Evolutionary conservation across 2,113 vertebrate species (phyloP), one percentile per base, ranked within the genome.

Genomic region (Neodon shergylaensis): DNA sequence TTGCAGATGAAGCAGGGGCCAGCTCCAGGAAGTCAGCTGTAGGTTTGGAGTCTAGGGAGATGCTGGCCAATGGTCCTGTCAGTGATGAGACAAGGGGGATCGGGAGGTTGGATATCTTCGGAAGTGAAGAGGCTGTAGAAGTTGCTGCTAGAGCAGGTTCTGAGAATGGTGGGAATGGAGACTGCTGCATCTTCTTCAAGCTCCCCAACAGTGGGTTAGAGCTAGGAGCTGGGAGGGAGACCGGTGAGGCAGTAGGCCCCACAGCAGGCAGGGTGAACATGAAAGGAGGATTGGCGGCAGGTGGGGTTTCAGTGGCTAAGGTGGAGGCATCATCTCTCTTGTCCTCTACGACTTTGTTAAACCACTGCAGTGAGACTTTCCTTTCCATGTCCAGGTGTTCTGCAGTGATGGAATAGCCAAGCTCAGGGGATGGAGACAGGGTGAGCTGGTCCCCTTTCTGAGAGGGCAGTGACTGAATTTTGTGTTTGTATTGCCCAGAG

Each of bases 351-450:
- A 99, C 98, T 95, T 99, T 99, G 98, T 99, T 99, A 96, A 99
- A 99, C 98, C 99, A 99, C 88, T 98, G 99, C 73, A 99, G 95
- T 0, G 97, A 98, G 13, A 98, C 99, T 63, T 91, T 98, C 97
- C 99, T 99, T 98, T 99, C 99, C n/a, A 99, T 98, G 2, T 99
- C 99, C 22, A 99, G 96, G 97, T 99, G 99, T 94, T 99, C 99
- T 0, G 98, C 99, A 2, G 99, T 99, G 97, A 99, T 93, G 0
- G 98, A 98, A 95, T 99, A 99, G 54, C 99, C 99, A 42, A 99
- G 98, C 96, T 99, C 99, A 70, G 99, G 99, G 0, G 99, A 99
- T 0, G 99, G 99, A 7, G 99, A 99, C 99, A 99, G 97, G 22
- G 98, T 98, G 92, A 99, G 98, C 44, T 98, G 98, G 88, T 99